Evolutionary conservation across 2,888 invertebrate genomes (phyloP), one percentile per base, ranked within the genome.

Genomic region (Yponomeuta malinellus): DNA sequence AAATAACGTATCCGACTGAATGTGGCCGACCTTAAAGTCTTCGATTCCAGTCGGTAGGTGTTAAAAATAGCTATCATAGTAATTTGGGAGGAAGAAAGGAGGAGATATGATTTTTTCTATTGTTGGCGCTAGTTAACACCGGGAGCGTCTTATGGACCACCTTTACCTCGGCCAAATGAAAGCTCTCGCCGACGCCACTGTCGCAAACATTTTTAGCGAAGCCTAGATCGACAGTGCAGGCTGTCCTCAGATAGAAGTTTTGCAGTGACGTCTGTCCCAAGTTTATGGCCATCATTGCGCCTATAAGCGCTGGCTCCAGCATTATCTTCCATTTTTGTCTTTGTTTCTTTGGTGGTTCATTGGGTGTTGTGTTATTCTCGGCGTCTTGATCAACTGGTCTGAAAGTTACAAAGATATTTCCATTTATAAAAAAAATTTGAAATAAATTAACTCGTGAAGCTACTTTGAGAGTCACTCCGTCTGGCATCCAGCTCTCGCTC

Each of bases 191-290:
- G 0, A 88, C 88, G 5, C 90, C 89, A 73, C 93, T 94, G 72
- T 93, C 92, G 78, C 96, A 96, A 5, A 95, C 91, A 75, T 93
- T 92, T 67, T 92, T 87, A 2, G 94, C 83, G 76, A 94, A 94
- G 0, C 87, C 92, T 73, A 96, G 85, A 79, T 96, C 96, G 6
- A 96, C 95, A 48, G 95, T 89, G 77, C 96, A 96, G 0, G 96
- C 96, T 76, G 96, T 96, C 76, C 95, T 94, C 73, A 96, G 85
- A 79, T 95, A 95, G 71, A 96, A 89, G 82, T 96, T 96, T 81
- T 96, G 96, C 15, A 95, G 93, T 10, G 95, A 95, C n/a, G 96
- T 89, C 76, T 94, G 94, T 0, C 95, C 94, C 23, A 92, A 79
- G 76, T 89, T 90, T 78, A 92, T 92, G 6, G 92, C 91, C 76